Evolutionary conservation across 2,797 vertebrate genomes (phyloP).

Genomic region (Erithacus rubecula): DNA sequence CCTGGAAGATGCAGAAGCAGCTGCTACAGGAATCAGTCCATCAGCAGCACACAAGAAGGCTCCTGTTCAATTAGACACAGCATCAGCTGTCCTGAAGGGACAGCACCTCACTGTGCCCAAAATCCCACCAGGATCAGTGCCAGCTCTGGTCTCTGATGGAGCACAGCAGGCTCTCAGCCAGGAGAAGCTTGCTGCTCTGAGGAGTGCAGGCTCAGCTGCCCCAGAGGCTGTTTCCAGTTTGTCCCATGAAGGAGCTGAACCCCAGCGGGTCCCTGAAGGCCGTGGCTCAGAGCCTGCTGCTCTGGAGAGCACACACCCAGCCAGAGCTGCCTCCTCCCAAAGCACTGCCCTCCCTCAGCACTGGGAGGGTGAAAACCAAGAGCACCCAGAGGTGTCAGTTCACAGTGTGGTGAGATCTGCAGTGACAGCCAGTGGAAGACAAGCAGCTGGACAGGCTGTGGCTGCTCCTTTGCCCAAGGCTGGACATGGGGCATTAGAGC

Average conservation of each 20-base stretch:
- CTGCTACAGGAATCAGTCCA: background rate
- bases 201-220: background rate
- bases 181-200: background rate
- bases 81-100: background rate
- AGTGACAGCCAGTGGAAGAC: background rate
- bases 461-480: background rate
- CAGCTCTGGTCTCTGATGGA: rapidly evolving
- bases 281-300: background rate
- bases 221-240: background rate
- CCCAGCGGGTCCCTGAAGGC: background rate
- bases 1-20: background rate
- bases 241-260: background rate
- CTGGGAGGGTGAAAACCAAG: background rate
- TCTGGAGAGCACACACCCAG: background rate
- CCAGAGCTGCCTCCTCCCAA: background rate
- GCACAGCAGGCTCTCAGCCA: background rate
- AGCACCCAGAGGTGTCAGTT: background rate
- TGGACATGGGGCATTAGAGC: background rate
- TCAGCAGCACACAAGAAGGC: background rate
- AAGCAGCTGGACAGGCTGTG: background rate
- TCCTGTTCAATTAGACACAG: background rate
- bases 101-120: background rate
- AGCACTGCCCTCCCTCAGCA: background rate
- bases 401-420: background rate
- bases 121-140: background rate